phyloP scores from a whole-genome alignment of 2,113 vertebrate species.

The Rhinolophus sinicus region DNA sequence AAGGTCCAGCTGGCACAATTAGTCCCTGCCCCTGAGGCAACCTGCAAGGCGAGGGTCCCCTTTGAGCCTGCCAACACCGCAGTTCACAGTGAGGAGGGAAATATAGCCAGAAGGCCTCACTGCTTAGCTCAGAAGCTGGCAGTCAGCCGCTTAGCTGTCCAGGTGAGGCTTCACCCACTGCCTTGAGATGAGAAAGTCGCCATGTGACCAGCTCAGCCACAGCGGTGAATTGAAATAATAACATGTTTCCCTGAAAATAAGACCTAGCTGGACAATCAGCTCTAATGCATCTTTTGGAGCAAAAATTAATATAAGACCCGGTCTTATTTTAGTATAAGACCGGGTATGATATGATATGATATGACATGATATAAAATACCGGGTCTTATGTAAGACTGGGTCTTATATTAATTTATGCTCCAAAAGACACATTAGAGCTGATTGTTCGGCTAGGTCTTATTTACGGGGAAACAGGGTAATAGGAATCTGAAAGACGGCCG shows the following conservation, averaged over 20 bases:
- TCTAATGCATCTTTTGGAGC: too few species aligned
- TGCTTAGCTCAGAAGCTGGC: neutral
- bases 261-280: too few species aligned
- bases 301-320: too few species aligned
- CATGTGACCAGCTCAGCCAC: neutral
- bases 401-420: too few species aligned
- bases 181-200: neutral
- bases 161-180: neutral
- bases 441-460: too few species aligned
- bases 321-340: too few species aligned
- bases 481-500: neutral
- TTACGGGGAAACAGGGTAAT: too few species aligned
- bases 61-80: neutral
- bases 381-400: too few species aligned
- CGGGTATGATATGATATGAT: too few species aligned
- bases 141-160: neutral
- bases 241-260: too few species aligned
- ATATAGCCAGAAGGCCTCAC: neutral
- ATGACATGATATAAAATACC: too few species aligned
- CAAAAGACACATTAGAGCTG: too few species aligned
- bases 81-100: neutral
- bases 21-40: neutral
- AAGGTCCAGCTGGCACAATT: neutral
- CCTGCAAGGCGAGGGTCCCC: neutral
- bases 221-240: neutral